Conservation (phyloP, 1,140 invertebrate genomes). For the Penaeus japonicus region DNA sequence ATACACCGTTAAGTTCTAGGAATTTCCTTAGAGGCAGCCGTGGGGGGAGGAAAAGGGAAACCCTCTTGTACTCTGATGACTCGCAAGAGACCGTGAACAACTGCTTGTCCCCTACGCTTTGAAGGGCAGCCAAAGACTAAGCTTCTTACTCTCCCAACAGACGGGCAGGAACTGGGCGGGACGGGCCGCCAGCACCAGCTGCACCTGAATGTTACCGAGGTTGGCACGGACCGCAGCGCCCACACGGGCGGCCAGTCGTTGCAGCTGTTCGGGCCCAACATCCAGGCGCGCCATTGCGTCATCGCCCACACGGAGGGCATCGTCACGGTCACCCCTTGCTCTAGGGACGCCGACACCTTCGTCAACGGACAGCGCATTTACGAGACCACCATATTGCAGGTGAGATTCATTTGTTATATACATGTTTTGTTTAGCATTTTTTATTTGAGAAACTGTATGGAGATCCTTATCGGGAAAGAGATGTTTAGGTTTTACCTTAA, state of each 20-base stretch:
- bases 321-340: conserved; percentile 91
- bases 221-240: conserved; percentile 72
- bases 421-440: not conserved
- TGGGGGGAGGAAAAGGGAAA: no score
- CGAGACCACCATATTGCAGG: conserved; percentile 91
- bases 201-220: conserved; percentile 77
- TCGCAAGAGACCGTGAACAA: no score
- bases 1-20: no score
- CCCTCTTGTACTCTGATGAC: no score
- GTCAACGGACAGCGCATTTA: conserved; percentile 91
- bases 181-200: conserved; percentile 69
- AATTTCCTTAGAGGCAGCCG: no score
- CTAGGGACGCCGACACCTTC: conserved; percentile 90
- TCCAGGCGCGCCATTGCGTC: conserved; percentile 92
- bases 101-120: no score
- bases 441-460: not conserved
- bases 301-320: conserved; percentile 89
- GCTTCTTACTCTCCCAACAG: conserved; percentile 64
- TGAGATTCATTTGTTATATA: conserved; percentile 31
- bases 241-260: conserved; percentile 65
- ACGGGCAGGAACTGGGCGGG: conserved; percentile 64
- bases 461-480: no score
- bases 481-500: no score
- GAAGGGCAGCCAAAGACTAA: no score
- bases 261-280: conserved; percentile 75